Evolutionary conservation across 2,113 vertebrate genomes (phyloP).

Genomic region (Brachypteracias leptosomus): DNA sequence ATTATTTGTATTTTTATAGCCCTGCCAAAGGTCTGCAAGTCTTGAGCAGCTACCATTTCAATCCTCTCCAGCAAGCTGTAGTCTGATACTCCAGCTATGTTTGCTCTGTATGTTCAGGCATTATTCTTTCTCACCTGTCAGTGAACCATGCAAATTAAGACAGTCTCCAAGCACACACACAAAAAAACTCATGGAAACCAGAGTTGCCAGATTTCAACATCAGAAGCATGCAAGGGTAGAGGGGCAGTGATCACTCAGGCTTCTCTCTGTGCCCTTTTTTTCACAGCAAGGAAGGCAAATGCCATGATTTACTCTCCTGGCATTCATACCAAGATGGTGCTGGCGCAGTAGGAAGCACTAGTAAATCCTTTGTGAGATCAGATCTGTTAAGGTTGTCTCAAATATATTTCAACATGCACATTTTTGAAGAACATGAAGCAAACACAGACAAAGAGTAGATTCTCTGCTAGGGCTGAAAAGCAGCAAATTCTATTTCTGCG

Average conservation of each 20-base stretch:
- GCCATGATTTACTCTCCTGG: neutral
- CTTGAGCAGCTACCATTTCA: constrained; percentile 57
- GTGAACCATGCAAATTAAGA: constrained; percentile 36
- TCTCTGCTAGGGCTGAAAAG: neutral
- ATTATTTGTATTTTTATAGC: constrained; percentile 38
- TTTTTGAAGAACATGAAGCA: neutral
- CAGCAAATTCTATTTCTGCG: neutral
- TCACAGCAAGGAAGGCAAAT: neutral
- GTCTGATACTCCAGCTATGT: constrained; percentile 29
- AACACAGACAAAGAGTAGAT: neutral
- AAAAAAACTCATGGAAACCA: neutral
- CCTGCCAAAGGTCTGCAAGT: constrained; percentile 21
- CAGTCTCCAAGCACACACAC: neutral
- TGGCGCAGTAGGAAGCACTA: neutral
- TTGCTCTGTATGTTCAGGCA: constrained; percentile 10
- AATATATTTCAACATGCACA: neutral
- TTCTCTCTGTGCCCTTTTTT: neutral
- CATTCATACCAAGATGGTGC: neutral
- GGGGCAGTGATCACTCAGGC: neutral
- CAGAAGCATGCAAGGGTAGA: neutral
- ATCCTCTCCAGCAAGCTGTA: neutral
- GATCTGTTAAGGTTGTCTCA: neutral
- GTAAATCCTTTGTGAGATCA: neutral
- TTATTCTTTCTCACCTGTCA: constrained; percentile 49
- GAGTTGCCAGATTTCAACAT: constrained; percentile 25